A percentile compares a stretch with the other conserved stretches of the same genome.
Evolutionary conservation across 2,113 vertebrate genomes (phyloP).

Genomic region (Recurvirostra avosetta): DNA sequence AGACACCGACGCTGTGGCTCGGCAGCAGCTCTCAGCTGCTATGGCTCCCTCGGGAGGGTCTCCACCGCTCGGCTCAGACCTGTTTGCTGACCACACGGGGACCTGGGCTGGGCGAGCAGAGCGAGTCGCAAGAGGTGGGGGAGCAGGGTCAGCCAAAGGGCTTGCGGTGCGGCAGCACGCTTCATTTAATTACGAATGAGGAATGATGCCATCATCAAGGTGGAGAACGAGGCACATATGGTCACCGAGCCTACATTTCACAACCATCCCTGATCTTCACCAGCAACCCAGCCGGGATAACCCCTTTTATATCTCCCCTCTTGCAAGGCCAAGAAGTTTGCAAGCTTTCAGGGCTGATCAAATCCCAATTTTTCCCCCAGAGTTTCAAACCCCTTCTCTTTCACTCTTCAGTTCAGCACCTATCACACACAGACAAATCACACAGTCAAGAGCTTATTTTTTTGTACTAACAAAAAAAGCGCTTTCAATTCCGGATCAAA

Average conservation of each 20-base stretch:
- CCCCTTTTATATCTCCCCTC: background rate
- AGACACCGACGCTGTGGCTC: rapidly evolving
- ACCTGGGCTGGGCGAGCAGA: background rate
- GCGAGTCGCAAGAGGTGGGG: rapidly evolving
- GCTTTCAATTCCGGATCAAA: background rate
- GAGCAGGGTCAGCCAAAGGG: background rate
- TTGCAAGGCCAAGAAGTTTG: background rate
- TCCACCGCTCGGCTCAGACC: rapidly evolving
- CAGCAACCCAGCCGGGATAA: background rate
- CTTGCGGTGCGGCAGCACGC: background rate
- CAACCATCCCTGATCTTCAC: background rate
- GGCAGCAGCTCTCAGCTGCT: background rate
- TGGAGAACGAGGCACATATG: background rate
- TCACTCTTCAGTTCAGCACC: background rate
- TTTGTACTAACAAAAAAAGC: background rate
- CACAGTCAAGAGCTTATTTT: background rate
- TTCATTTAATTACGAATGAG: background rate
- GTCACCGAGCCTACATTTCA: background rate
- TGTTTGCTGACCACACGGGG: background rate
- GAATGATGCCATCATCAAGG: background rate
- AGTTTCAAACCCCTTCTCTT: background rate
- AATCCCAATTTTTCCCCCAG: background rate
- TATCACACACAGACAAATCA: background rate
- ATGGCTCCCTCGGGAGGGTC: background rate
- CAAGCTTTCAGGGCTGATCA: background rate